Evolutionary conservation across 2,888 invertebrate species (phyloP).

Genomic region (Serrognathus titanus): DNA sequence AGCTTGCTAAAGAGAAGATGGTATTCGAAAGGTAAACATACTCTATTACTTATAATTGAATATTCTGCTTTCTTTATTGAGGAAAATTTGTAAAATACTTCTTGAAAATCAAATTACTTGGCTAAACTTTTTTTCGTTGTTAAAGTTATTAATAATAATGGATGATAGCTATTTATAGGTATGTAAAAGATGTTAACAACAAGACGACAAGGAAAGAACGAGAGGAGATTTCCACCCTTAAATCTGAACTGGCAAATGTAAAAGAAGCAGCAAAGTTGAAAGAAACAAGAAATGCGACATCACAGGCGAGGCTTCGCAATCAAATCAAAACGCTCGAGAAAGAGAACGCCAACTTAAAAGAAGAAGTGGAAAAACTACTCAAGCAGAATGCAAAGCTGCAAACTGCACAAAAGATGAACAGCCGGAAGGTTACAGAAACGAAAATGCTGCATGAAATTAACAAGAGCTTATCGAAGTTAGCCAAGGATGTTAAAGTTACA

Average conservation of each 20-base stretch:
- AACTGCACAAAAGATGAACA: constrained; percentile 56
- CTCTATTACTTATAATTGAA: too few relatives aligned
- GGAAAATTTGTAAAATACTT: not conserved
- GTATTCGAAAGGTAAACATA: constrained; percentile 42
- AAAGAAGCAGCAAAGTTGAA: constrained; percentile 68
- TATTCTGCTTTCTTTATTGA: not conserved
- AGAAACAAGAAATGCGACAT: constrained; percentile 69
- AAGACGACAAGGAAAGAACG: constrained; percentile 64
- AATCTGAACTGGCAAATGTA: constrained; percentile 61
- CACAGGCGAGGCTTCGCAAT: constrained; percentile 69
- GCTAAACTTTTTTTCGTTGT: not conserved
- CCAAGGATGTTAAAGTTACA: constrained; percentile 24
- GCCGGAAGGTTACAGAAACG: constrained; percentile 58
- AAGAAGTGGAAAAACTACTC: constrained; percentile 64
- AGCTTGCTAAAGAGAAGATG: constrained; percentile 60
- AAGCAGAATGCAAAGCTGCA: constrained; percentile 64
- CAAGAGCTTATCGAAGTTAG: constrained; percentile 55
- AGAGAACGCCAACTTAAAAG: constrained; percentile 62
- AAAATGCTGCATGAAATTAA: constrained; percentile 76
- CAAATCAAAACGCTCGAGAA: constrained; percentile 71
- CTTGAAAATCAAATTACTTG: not conserved
- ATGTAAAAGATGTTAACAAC: constrained; percentile 67
- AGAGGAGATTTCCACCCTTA: constrained; percentile 64
- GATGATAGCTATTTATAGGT: constrained; percentile 33
- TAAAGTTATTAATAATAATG: not conserved